Evolutionary conservation across 2,113 vertebrate species (phyloP).

Genomic region (Dicentrarchus labrax): DNA sequence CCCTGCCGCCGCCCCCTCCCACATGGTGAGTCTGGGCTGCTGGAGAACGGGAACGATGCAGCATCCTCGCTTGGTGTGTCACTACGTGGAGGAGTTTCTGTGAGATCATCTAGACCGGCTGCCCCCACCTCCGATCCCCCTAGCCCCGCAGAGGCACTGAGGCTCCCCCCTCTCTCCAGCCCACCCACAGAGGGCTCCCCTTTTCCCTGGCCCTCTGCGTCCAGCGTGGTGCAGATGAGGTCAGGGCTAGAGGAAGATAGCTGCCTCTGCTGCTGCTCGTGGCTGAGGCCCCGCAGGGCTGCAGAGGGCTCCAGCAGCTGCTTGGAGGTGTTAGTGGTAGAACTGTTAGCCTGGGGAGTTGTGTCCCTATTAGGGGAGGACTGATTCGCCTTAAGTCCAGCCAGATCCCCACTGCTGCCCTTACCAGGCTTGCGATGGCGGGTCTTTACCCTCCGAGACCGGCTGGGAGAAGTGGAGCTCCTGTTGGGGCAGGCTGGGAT

Average conservation of each 20-base stretch:
- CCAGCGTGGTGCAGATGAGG: slow-evolving; percentile 90
- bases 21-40: slow-evolving; percentile 92
- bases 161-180: slow-evolving; percentile 80
- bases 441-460: slow-evolving; percentile 91
- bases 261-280: slow-evolving; percentile 89
- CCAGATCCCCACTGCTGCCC: slow-evolving; percentile 92
- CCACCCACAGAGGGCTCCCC: slow-evolving; percentile 72
- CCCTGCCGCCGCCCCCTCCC: slow-evolving; percentile 81
- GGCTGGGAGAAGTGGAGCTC: slow-evolving; percentile 90
- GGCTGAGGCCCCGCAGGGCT: slow-evolving; percentile 86
- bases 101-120: slow-evolving; percentile 80
- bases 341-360: slow-evolving; percentile 55
- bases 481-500: slow-evolving; percentile 90
- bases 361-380: slow-evolving; percentile 74
- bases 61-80: slow-evolving; percentile 90
- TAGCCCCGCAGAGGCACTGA: slow-evolving; percentile 79
- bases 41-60: slow-evolving; percentile 89
- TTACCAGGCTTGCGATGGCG: slow-evolving; percentile 91
- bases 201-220: slow-evolving; percentile 80
- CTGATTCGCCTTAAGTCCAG: slow-evolving; percentile 86
- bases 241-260: slow-evolving; percentile 94
- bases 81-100: slow-evolving; percentile 85
- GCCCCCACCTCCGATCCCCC: slow-evolving; percentile 71
- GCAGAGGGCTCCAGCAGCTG: slow-evolving; percentile 86
- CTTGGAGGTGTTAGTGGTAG: slow-evolving; percentile 71